Percentiles rank a stretch among this genome's conserved stretches.
Evolutionary conservation across 2,113 vertebrate species (phyloP).

Genomic region (Oostethus manadensis): DNA sequence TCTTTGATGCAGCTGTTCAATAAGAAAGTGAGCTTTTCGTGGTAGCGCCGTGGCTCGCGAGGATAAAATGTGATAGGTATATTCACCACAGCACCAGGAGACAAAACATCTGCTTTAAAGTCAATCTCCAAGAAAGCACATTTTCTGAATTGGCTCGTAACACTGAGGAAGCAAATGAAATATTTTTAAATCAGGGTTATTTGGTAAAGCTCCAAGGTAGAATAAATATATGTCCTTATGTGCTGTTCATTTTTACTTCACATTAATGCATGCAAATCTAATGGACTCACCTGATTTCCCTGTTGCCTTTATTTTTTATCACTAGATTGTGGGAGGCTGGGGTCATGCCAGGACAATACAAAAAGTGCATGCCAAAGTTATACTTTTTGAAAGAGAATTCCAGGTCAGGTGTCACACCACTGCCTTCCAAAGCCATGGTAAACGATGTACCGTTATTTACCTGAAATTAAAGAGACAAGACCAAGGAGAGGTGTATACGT

Average conservation of each 20-base stretch:
- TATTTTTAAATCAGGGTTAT: neutral
- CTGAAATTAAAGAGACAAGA: slow-evolving; percentile 50
- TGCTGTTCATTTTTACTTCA: neutral
- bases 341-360: slow-evolving; percentile 72
- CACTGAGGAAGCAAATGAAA: slow-evolving; percentile 55
- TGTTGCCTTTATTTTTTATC: slow-evolving; percentile 77
- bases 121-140: slow-evolving; percentile 68
- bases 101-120: slow-evolving; percentile 63
- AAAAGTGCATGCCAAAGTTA: slow-evolving; percentile 82
- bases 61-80: slow-evolving; percentile 80
- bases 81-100: slow-evolving; percentile 67
- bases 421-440: slow-evolving; percentile 65
- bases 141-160: slow-evolving; percentile 75
- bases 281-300: slow-evolving; percentile 66
- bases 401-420: slow-evolving; percentile 61
- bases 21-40: slow-evolving; percentile 75
- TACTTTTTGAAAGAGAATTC: slow-evolving; percentile 81
- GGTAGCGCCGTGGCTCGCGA: slow-evolving; percentile 67
- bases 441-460: slow-evolving; percentile 75
- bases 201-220: neutral
- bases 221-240: neutral
- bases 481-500: neutral
- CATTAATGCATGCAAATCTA: neutral
- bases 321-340: slow-evolving; percentile 63
- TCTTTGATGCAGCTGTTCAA: slow-evolving; percentile 73